Percentiles rank a stretch among this genome's conserved stretches.
Conservation (phyloP, 2,797 vertebrate genomes). For the Poeciliopsis presidionis region DNA sequence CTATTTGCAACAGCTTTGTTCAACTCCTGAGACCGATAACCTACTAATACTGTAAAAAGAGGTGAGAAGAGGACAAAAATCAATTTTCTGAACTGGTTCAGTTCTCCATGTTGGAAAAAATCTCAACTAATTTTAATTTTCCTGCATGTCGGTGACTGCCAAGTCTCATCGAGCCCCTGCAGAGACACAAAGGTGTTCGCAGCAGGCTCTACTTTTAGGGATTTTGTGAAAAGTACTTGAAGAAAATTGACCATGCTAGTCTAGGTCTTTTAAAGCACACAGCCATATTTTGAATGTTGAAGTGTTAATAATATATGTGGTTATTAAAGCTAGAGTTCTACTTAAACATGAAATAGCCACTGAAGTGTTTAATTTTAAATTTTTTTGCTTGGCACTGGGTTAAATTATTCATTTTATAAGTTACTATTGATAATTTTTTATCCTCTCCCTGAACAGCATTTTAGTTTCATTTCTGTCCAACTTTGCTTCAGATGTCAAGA, state of each 20-base stretch:
- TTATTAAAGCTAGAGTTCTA: slow-evolving; percentile 13
- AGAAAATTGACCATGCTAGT: slow-evolving; percentile 19
- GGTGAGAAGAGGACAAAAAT: slow-evolving; percentile 81
- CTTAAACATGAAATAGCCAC: not conserved
- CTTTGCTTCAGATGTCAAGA: slow-evolving; percentile 90
- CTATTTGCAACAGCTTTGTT: slow-evolving; percentile 90
- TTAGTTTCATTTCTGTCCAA: slow-evolving; percentile 33
- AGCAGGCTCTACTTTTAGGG: slow-evolving; percentile 23
- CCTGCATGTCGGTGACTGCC: slow-evolving; percentile 47
- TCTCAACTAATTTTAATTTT: slow-evolving; percentile 49
- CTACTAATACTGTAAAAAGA: slow-evolving; percentile 82
- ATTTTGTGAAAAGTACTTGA: slow-evolving; percentile 25
- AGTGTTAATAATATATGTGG: slow-evolving; percentile 26
- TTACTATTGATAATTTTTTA: not conserved
- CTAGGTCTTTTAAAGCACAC: slow-evolving; percentile 32
- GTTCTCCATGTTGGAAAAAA: slow-evolving; percentile 71
- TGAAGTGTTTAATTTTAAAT: not conserved
- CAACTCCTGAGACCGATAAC: slow-evolving; percentile 87
- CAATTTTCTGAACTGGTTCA: slow-evolving; percentile 81
- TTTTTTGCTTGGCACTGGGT: not conserved
- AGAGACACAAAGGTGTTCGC: slow-evolving; percentile 28
- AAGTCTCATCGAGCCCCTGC: slow-evolving; percentile 40
- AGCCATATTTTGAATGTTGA: slow-evolving; percentile 26
- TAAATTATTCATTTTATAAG: slow-evolving; percentile 1
- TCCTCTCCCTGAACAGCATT: slow-evolving; percentile 5